Evolutionary conservation across 2,888 invertebrate genomes (phyloP), one percentile per base, ranked within the genome.

Genomic region (Timema cristinae): DNA sequence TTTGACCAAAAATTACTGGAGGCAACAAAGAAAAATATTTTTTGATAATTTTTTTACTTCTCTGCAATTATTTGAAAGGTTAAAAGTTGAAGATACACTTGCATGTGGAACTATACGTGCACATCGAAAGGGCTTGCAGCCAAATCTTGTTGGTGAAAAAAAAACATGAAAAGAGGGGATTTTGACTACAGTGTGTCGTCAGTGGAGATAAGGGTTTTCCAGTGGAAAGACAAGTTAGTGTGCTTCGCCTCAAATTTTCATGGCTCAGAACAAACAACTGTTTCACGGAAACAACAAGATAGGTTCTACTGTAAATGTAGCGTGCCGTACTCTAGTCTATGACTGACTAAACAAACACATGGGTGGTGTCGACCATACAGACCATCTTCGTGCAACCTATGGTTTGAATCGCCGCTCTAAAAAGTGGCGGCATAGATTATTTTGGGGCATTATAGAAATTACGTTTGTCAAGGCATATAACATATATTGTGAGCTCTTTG

Each of bases 391-490:
- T 52, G 56, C 67, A 48, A 50, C 63, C 15, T 75, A 75, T 71
- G 16, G 56, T 56, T 71, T 76, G 50, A 69, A 75, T 68, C 66
- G 75, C 54, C 71, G 70, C 63, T 75, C 74, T 32, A 73, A 70
- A 61, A 78, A 78, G 72, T 79, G 77, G 78, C 78, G 78, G 78
- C 77, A 78, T 72, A 48, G 76, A 63, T 66, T 78, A 47, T 78
- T 78, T 72, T 78, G 70, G 67, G 76, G 75, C 8, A 56, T 77
- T 47, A 16, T 78, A 47, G 77, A 77, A 51, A 76, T 77, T 8
- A 72, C 73, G 50, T 77, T 78, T 73, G 75, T 78, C 49, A 77
- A 76, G 71, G 69, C 73, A 32, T 73, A 72, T 71, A 70, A 72
- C 48, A 59, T 77, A 13, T 74, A 72, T 52, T 71, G 61, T 48